phyloP scores from a whole-genome alignment of 2,113 vertebrate species.

The Toxotes jaculatrix region DNA sequence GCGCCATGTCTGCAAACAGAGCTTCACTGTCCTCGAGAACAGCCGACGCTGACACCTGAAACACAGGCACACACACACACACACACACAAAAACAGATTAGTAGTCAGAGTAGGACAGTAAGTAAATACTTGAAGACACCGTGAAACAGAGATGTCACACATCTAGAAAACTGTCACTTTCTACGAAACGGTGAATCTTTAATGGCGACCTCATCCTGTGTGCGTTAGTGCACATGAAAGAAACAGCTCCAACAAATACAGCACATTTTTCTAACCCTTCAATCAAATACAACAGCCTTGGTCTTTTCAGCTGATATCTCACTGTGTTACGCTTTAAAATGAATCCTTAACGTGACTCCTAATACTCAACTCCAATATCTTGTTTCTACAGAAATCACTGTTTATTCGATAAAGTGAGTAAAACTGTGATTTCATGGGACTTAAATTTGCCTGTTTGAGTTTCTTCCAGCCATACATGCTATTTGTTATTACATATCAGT shows the following conservation, averaged over 20 bases:
- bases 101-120: neutral
- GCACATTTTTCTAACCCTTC: too few relatives aligned
- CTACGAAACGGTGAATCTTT: neutral
- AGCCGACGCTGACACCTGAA: slow-evolving; percentile 58
- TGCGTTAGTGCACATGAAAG: too few relatives aligned
- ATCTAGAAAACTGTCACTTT: neutral
- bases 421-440: neutral
- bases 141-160: too few relatives aligned
- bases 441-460: neutral
- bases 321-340: neutral
- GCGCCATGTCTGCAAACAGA: slow-evolving; percentile 76
- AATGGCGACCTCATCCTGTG: neutral
- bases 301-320: neutral
- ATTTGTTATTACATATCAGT: too few relatives aligned
- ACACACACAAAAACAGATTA: neutral
- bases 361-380: too few relatives aligned
- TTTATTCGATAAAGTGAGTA: neutral
- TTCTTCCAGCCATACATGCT: neutral
- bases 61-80: neutral
- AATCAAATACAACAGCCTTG: neutral
- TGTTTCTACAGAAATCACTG: neutral
- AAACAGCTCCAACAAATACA: too few relatives aligned
- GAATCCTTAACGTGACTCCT: neutral
- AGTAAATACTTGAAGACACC: neutral
- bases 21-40: slow-evolving; percentile 78